These are phyloP conservation scores for Onchidella celtica DNA, from an alignment of 2,888 invertebrate species.

Conservation along the genomic window DNA sequence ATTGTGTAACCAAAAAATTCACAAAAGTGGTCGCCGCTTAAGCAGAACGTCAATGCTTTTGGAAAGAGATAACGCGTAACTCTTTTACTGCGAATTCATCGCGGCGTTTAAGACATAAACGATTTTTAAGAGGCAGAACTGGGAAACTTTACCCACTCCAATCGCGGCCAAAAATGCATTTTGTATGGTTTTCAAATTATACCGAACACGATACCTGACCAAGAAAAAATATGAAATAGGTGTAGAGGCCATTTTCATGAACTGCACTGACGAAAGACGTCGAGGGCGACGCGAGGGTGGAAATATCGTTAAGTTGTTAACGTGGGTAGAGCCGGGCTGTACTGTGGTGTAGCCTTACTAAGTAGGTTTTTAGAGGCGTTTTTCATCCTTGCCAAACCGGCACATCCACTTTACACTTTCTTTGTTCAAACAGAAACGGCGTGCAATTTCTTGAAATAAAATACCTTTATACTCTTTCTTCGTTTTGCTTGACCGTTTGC, in stretches of 20 bases:
- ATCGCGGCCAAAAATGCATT: conserved; percentile 41
- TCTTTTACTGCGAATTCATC: conserved; percentile 27
- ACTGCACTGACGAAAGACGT: conserved; percentile 42
- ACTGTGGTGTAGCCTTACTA: conserved; percentile 22
- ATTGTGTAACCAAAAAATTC: conserved; percentile 16
- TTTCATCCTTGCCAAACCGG: not conserved
- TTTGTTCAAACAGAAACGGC: not conserved
- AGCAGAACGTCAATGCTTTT: conserved; percentile 40
- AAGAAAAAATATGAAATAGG: conserved; percentile 36
- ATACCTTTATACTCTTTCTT: no score
- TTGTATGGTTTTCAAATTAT: conserved; percentile 42
- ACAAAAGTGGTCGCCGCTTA: conserved; percentile 38
- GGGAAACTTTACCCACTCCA: conserved; percentile 42
- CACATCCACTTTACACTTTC: not conserved
- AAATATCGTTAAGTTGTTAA: conserved; percentile 40
- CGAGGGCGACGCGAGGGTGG: conserved; percentile 1
- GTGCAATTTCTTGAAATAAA: not conserved
- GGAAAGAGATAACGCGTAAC: not conserved
- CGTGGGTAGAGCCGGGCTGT: conserved; percentile 4
- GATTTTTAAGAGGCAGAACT: conserved; percentile 31
- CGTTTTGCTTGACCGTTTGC: no score
- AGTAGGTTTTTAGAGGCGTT: not conserved
- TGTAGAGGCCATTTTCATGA: conserved; percentile 41
- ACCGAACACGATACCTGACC: conserved; percentile 36
- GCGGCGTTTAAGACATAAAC: conserved; percentile 41